These are phyloP conservation scores for Phenganax subtilis DNA, from an alignment of 92 coral and sea anemone species.

Conservation along the genomic window DNA sequence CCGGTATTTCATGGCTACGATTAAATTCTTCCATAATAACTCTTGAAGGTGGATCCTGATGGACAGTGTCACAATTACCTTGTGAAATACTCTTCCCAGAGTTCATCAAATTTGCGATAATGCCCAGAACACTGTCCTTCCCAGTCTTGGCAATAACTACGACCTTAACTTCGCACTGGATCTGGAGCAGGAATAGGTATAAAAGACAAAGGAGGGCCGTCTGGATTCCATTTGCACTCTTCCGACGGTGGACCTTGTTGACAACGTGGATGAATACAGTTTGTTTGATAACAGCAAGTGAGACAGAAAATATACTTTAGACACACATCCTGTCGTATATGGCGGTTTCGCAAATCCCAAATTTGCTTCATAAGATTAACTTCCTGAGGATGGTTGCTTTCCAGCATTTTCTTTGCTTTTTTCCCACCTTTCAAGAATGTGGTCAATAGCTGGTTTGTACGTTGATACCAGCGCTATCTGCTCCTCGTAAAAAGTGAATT, in stretches of 20 bases:
- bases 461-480: conserved; percentile 26
- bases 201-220: conserved; percentile 30
- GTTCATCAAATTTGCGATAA: conserved; percentile 32
- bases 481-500: conserved; percentile 36
- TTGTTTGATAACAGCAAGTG: conserved; percentile 46
- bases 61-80: not conserved
- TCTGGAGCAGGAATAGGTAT: conserved; percentile 44
- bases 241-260: conserved; percentile 4
- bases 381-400: conserved; percentile 42
- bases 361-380: conserved; percentile 36
- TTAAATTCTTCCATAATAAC: conserved; percentile 35
- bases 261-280: conserved; percentile 53
- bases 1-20: conserved; percentile 33
- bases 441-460: conserved; percentile 27
- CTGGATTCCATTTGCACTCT: conserved; percentile 29
- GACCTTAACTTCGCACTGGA: conserved; percentile 40
- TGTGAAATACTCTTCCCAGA: conserved; percentile 28
- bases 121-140: conserved; percentile 42
- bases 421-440: conserved; percentile 35
- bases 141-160: conserved; percentile 39
- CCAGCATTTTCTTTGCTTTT: conserved; percentile 36
- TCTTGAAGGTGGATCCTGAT: conserved; percentile 16
- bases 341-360: conserved; percentile 40
- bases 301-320: conserved; percentile 52
- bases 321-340: conserved; percentile 46